Evolutionary conservation across 1,140 invertebrate genomes (phyloP), one percentile per base, ranked within the genome.

Genomic region (Dendrolimus punctatus): DNA sequence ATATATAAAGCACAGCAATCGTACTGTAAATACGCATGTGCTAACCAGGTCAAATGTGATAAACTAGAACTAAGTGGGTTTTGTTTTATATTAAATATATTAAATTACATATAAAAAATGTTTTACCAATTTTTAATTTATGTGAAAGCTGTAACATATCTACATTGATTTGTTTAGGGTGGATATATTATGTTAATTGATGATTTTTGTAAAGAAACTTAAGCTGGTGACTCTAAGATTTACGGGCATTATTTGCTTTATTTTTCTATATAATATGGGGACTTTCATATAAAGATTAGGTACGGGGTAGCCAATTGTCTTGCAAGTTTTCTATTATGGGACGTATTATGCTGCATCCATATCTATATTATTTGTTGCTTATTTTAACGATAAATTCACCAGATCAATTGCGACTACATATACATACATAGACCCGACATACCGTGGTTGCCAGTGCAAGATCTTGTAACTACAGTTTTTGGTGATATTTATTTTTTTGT

Each of bases 31-130:
- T 79, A 80, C 60, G 66, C 57, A 64, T 64, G 73, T 78, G 76
- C 72, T 78, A 76, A 81, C 72, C 74, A 76, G 75, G 73, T 72
- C 68, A 80, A 86, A 81, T 85, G 80, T 85, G 80, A 85, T 84
- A 86, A 71, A 83, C 67, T 83, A 83, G 78, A 55, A 55, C 60
- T 75, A 82, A 83, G 78, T 73, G 71, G 59, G 67, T 64, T 68
- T 63, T 73, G 68, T 49, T 55, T 70, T 78, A 62, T 53, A 47
- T 66, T 62, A 54, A 50, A 51, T 54, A 57, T 51, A 60, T 41
- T 56, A 57, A 58, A 51, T 39, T 57, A 65, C 52, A 61, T 51
- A 49, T 45, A n/a, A 43, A 57, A 53, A 55, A 62, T 42, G 45
- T 68, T 70, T 62, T 66, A 60, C 58, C 54, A 60, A 23, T 49